These are phyloP conservation scores for Gymnodraco acuticeps DNA, from an alignment of 2,797 vertebrate genomes.

Conservation along the genomic window DNA sequence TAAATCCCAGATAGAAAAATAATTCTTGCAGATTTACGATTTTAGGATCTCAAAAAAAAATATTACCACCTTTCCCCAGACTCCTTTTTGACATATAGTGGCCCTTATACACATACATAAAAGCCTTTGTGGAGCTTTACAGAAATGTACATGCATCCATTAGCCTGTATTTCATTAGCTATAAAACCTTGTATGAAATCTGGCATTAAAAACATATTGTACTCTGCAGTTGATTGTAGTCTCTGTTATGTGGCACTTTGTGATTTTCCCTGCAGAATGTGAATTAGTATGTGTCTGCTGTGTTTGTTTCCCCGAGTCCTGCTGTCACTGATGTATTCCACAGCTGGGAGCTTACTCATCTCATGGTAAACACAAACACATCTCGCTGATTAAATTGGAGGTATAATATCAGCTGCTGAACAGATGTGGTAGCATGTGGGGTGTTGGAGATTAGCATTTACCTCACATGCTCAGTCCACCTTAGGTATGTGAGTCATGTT, in stretches of 20 bases:
- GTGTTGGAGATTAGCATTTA: constrained; percentile 11
- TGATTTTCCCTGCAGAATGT: background rate
- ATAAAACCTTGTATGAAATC: background rate
- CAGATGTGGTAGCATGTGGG: constrained; percentile 12
- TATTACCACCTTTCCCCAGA: too few relatives aligned
- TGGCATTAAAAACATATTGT: background rate
- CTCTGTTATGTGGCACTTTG: background rate
- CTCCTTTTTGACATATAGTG: too few relatives aligned
- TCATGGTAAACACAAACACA: constrained; percentile 16
- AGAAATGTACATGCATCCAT: background rate
- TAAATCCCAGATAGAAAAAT: too few relatives aligned
- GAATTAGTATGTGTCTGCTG: background rate
- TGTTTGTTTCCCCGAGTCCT: constrained; percentile 13
- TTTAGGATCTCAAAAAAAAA: too few relatives aligned
- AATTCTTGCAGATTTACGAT: too few relatives aligned
- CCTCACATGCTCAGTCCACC: constrained; percentile 1
- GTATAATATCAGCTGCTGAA: constrained; percentile 10
- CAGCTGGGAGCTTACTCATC: constrained; percentile 21
- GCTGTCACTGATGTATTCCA: constrained; percentile 2
- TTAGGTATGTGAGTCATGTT: constrained; percentile 20
- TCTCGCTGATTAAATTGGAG: background rate
- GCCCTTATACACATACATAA: too few relatives aligned
- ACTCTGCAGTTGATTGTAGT: background rate
- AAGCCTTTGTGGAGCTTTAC: background rate
- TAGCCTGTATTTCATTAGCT: background rate